Evolutionary conservation across 2,888 invertebrate species (phyloP), one percentile per base, ranked within the genome.

Genomic region (Platerodrilus igneus): DNA sequence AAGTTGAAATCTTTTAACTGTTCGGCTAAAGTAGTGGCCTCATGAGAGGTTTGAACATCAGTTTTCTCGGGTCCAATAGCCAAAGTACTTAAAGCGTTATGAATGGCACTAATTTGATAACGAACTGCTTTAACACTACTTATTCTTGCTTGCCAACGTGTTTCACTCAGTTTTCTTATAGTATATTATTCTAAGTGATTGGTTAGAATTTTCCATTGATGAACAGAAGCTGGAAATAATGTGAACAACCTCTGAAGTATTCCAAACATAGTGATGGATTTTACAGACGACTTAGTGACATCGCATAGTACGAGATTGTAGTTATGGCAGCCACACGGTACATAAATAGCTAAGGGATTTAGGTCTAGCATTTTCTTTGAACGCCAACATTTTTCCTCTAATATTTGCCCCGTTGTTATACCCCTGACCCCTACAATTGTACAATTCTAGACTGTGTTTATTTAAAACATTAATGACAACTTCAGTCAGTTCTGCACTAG

Each of bases 361-460:
- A 28, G 11, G 36, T 62, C 53, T 16, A 55, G 45, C 47, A 61
- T 53, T 55, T 52, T 55, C 34, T 33, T 55, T 62, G 59, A 33
- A 62, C 56, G 3, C 62, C 59, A 42, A 46, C 48, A 47, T 57
- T 55, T 57, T 55, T 33, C n/a, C 62, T 42, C 53, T 51, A 56
- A 62, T 62, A 31, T 62, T 63, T 5, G 57, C 51, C n/a, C 62
- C 60, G 47, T 63, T 63, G 45, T 63, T 59, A 48, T 63, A 61
- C 22, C 57, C 58, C 45, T 61, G 60, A 45, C 59, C 57, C 33
- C 57, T 55, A 52, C 57, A 56, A 45, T 58, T n/a, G n/a, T n/a
- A 39, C 36, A 56, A 41, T 41, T 55, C 46, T 15, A 60, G 41
- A 47, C 51, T 55, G 41, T 55, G 33, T 52, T 58, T 51, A 36